Conservation (phyloP, 2,888 invertebrate genomes). For the Drosophila atroscutellata region DNA sequence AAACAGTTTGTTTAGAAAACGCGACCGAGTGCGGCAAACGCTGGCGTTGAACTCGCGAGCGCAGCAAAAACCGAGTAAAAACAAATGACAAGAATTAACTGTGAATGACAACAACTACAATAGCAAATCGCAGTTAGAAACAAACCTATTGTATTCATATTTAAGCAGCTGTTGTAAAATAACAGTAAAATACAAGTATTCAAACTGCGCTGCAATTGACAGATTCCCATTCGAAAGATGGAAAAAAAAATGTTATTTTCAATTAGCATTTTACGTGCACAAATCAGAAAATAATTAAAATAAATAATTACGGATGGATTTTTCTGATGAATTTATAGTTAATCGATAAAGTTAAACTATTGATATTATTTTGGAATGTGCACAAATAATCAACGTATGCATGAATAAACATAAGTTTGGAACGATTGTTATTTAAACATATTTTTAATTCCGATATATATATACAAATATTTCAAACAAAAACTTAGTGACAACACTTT, state of each 20-base stretch:
- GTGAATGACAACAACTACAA: conserved; percentile 35
- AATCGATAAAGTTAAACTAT: background rate
- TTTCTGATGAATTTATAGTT: background rate
- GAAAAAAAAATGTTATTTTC: background rate
- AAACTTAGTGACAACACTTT: conserved; percentile 19
- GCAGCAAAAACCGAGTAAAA: conserved; percentile 33
- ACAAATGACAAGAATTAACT: conserved; percentile 55
- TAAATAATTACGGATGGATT: background rate
- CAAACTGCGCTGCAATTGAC: conserved; percentile 34
- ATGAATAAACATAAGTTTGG: background rate
- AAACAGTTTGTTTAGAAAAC: conserved; percentile 11
- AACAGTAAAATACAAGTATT: conserved; percentile 10
- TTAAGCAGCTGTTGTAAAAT: conserved; percentile 40
- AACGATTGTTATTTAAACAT: background rate
- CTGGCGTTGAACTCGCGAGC: conserved; percentile 58
- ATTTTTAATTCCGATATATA: background rate
- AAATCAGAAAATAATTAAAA: background rate
- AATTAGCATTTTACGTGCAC: conserved; percentile 21
- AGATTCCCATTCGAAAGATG: background rate
- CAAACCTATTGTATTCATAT: conserved; percentile 40
- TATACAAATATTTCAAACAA: conserved; percentile 9
- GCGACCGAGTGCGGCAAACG: conserved; percentile 55
- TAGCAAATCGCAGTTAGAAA: background rate
- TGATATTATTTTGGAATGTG: background rate
- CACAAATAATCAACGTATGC: background rate